Base-by-base conservation (phyloP, 2,888 invertebrate species). In the Leptopilina syphax region DNA sequence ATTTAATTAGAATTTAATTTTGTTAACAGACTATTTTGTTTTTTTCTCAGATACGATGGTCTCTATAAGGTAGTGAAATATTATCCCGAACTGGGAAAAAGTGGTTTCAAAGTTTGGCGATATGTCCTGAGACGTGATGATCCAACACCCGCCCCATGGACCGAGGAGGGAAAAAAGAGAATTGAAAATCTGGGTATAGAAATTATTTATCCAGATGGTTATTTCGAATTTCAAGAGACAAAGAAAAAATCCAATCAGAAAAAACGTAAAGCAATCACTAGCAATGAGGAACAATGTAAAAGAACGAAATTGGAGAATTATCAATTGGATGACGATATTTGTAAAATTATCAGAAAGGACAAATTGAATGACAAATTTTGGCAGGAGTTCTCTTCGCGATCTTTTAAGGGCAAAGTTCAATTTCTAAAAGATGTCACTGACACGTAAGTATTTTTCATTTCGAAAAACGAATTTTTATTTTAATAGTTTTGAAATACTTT, bases 31-130 rank as follows among this genome's bases (percentile, higher is more conserved):
- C 2, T 2, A 1, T 34, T 34, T 12, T 27, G 7, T 24, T 34
- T 78, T n/a, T 65, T 6, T 86, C 85, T 50, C 84, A 94, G 97
- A 83, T 97, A 97, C 89, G 97, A 97, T 88, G 97, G 97, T 0
- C 95, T 97, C 77, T 97, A 97, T 91, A 97, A 97, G 92, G 95
- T 97, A 0, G 95, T 96, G 0, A 96, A 96, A 86, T 97, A 97
- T 89, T 97, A 96, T 92, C 95, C 95, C 0, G 95, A 96, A 89
- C 95, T 93, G 80, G 97, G 96, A 0, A 93, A 95, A 86, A 95
- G 96, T 2, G 97, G 97, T 0, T 96, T 94, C 89, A 93, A 94
- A 9, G 96, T 97, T 47, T 97, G 97, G 97, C 94, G 96, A 80
- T 97, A 96, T 89, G 89, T 96, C 60, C 89, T 97, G 81, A 92